Conservation (phyloP, 2,888 invertebrate species). For the Disparrhopalites patrizii region DNA sequence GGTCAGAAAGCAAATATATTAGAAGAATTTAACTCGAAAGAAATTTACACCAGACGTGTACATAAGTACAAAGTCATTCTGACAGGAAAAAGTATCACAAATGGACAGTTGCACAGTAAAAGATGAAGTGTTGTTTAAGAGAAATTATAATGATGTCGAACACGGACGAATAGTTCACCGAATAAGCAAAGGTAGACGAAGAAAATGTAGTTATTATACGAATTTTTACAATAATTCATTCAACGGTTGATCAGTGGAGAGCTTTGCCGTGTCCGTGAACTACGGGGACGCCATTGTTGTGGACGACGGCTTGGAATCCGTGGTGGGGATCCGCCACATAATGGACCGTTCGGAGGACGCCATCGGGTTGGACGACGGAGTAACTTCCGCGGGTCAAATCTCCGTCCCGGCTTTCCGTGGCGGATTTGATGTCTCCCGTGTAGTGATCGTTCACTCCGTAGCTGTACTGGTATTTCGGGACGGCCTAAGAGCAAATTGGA, state of each 20-base stretch:
- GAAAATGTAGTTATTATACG: no score
- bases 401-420: slow-evolving; percentile 12
- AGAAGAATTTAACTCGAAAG: no score
- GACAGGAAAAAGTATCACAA: no score
- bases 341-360: slow-evolving; percentile 1
- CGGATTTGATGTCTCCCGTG: slow-evolving; percentile 20
- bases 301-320: slow-evolving; percentile 16
- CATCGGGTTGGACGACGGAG: slow-evolving; percentile 17
- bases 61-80: no score
- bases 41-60: no score
- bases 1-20: no score
- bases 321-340: slow-evolving; percentile 7
- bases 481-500: not conserved
- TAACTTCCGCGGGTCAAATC: slow-evolving; percentile 13
- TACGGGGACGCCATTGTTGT: slow-evolving; percentile 3
- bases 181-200: no score
- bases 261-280: not conserved
- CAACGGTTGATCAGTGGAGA: slow-evolving; percentile 2
- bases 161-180: no score
- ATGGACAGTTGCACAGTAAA: no score
- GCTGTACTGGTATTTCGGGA: slow-evolving; percentile 9
- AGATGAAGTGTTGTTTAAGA: no score
- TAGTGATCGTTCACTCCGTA: slow-evolving; percentile 23
- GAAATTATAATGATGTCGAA: no score
- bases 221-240: no score